Conservation (phyloP, 1,140 invertebrate species). For the Ganaspis sp. region DNA sequence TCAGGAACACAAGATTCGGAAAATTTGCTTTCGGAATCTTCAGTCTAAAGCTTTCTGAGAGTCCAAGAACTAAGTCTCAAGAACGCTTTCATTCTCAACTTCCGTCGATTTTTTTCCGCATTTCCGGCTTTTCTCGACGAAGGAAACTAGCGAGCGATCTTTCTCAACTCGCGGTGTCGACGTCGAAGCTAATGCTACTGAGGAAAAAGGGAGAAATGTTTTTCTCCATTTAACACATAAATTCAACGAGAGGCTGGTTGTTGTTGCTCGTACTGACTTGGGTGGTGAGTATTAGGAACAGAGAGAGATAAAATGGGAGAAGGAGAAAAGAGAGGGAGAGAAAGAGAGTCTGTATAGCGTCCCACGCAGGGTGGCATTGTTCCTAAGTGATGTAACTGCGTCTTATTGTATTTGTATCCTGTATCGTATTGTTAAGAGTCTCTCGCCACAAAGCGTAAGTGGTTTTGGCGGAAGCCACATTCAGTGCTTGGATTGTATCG, state of each 20-base stretch:
- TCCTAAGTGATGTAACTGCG: constrained; percentile 77
- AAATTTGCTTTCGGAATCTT: neutral
- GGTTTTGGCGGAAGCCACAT: constrained; percentile 77
- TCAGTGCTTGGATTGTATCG: constrained; percentile 74
- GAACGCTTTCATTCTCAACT: constrained; percentile 42
- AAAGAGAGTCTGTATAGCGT: constrained; percentile 44
- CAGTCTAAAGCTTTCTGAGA: too few relatives aligned
- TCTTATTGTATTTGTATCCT: constrained; percentile 78
- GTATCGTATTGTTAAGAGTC: constrained; percentile 76
- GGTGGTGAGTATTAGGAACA: constrained; percentile 40
- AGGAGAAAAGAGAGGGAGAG: constrained; percentile 32
- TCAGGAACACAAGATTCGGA: neutral
- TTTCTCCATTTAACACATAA: constrained; percentile 77
- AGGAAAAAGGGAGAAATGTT: constrained; percentile 69
- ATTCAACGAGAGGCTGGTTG: constrained; percentile 62
- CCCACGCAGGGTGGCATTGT: constrained; percentile 68
- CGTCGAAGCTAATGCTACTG: constrained; percentile 49
- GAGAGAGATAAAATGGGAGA: constrained; percentile 28
- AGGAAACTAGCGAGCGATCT: constrained; percentile 56
- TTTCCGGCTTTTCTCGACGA: constrained; percentile 50
- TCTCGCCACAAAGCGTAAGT: constrained; percentile 76
- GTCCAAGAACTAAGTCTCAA: too few relatives aligned
- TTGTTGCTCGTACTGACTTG: constrained; percentile 45
- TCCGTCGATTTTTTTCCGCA: constrained; percentile 59
- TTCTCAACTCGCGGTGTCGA: constrained; percentile 47